Base-by-base conservation (phyloP, 37 sponge, comb jelly and placozoan species). In the Geodia barretti region DNA sequence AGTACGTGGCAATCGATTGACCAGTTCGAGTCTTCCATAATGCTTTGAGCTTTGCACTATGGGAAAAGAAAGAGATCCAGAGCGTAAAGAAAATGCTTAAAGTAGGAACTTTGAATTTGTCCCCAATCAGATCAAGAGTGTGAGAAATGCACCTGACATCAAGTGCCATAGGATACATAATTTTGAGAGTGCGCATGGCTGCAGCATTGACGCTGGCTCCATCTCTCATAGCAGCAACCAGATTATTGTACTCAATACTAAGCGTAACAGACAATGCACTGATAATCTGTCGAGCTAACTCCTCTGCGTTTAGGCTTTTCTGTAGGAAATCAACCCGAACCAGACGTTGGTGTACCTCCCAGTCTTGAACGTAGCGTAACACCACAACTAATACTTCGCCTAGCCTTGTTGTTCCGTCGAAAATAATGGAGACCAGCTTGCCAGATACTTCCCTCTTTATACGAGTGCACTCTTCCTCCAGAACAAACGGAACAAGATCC, bases 211-310 rank as follows among this genome's bases (percentile, higher is more conserved):
- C 70, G n/a, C 67, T 32, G 17, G 80, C 80, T 7, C 80, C 26
- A 68, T 79, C 80, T 26, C 80, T 66, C 80, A 79, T 79, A 30
- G 70, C 69, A 25, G 70, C 69, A 37, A 79, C 4, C 24, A 80
- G 60, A 23, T 42, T 64, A 14, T 43, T 60, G 3, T 33, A 4
- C 8, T 4, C 25, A 17, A 80, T 30, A 24, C 81, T 35, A 70
- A 31, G 67, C 14, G 25, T 69, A 9, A 41, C 38, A 21, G 80
- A 79, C 2, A 82, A 62, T 14, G 29, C 60, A 70, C 38, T 70
- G 43, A 70, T 80, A 28, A 80, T 9, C 62, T 70, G 69, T 59
- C 72, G 30, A 32, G 81, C 81, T 21, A 80, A 24, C 72, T 80
- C 72, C 60, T 69, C 72, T 25, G 43, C 58, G 17, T 39, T 70